Evolutionary conservation across 1,140 invertebrate genomes (phyloP), one percentile per base, ranked within the genome.

Genomic region (Caenorhabditis latens): DNA sequence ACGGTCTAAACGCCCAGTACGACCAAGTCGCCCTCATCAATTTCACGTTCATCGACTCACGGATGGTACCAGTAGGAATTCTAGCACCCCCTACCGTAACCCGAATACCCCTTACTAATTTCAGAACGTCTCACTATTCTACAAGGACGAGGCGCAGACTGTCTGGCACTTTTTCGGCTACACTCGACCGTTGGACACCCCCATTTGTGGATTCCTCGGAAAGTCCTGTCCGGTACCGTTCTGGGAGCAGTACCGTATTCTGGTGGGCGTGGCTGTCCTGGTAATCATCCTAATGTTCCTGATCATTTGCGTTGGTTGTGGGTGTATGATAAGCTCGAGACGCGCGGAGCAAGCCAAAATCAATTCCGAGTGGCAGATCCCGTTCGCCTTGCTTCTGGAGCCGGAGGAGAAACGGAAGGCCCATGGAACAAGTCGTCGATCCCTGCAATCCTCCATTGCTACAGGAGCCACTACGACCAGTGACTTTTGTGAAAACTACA

Each of bases 321-420:
- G 32, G 3, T 79, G 7, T 50, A 53, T 79, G 2, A 50, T 50
- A 1, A 84, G 84, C 19, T 24, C n/a, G 19, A n/a, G 48, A 42
- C 79, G 50, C 6, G 63, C 75, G 11, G 84, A 86, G 79, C 50
- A 79, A 48, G 50, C 32, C 42, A 48, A 79, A 46, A 53, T 85
- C 1, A 88, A 88, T 79, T 24, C 87, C 4, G 84, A 86, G 14
- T 88, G 87, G 87, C 87, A 88, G 42, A 84, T 88, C 5, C 65
- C 87, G 13, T 83, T 65, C 40, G 3, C 55, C 42, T 32, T 67
- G 19, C 50, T 88, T 14, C 4, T 58, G 57, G 71, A 86, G 43
- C 46, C 58, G 7, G 24, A 57, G 65, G 86, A 67, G 11, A 5
- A 71, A 19, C 16, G 87, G 57, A 63, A 50, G 43, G 84, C 89